A percentile compares a stretch with the other conserved stretches of the same genome.
Conservation (phyloP, 2,888 invertebrate genomes). For the Dryomyza anilis region DNA sequence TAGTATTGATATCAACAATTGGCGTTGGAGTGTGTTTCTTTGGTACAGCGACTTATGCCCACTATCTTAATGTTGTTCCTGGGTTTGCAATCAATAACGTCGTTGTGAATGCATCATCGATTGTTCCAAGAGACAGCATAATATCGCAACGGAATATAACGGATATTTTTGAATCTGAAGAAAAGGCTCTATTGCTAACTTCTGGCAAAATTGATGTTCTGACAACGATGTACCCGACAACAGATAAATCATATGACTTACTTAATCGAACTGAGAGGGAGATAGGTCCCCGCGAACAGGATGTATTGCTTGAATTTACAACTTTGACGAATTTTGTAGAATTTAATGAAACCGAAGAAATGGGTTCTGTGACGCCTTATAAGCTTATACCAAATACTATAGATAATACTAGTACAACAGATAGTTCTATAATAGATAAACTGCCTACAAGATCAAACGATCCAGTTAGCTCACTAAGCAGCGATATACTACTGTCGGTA, state of each 20-base stretch:
- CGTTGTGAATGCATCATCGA: slow-evolving; percentile 56
- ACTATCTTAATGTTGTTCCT: slow-evolving; percentile 57
- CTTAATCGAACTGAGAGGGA: no score
- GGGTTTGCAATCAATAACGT: slow-evolving; percentile 59
- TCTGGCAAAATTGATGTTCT: neutral
- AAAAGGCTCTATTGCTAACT: slow-evolving; percentile 39
- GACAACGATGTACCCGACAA: neutral
- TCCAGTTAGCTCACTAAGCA: slow-evolving; percentile 28
- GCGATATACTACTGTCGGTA: slow-evolving; percentile 51
- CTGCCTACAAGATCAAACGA: neutral
- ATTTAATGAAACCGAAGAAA: slow-evolving; percentile 8
- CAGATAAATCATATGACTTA: neutral
- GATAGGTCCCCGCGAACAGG: no score
- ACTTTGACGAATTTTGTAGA: neutral
- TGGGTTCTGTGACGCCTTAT: neutral
- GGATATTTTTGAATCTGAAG: slow-evolving; percentile 52
- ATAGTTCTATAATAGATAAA: neutral
- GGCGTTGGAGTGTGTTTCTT: slow-evolving; percentile 72
- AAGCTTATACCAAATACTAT: neutral
- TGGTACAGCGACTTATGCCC: slow-evolving; percentile 59
- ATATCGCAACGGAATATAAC: slow-evolving; percentile 57
- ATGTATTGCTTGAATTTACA: neutral
- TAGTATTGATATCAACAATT: slow-evolving; percentile 71
- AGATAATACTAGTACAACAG: neutral
- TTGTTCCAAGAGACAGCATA: slow-evolving; percentile 51